A percentile compares a stretch with the other conserved stretches of the same genome.
Evolutionary conservation across 2,797 vertebrate genomes (phyloP).

Genomic region (Spinus pinus): DNA sequence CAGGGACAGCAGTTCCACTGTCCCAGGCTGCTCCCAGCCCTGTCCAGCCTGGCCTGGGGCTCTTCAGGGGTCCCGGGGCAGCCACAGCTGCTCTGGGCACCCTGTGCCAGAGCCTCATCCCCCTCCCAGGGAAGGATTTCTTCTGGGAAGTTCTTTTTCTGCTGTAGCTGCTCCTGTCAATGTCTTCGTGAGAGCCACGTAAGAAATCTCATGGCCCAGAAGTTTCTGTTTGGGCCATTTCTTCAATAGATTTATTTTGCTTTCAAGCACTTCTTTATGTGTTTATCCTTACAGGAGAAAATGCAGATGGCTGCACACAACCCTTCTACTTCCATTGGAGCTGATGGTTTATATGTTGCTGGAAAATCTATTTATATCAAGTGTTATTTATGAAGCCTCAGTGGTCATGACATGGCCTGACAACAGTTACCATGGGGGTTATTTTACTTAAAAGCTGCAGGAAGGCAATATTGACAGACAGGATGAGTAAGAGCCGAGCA

Average conservation of each 20-base stretch:
- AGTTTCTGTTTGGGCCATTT: background rate
- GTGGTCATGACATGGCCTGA: background rate
- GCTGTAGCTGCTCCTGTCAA: background rate
- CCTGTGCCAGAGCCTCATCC: background rate
- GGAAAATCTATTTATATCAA: background rate
- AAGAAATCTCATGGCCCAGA: background rate
- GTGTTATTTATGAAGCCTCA: background rate
- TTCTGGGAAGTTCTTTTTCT: background rate
- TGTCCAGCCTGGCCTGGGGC: fast-evolving
- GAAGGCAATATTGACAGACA: background rate
- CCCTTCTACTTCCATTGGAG: background rate
- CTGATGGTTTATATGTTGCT: background rate
- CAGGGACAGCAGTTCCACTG: fast-evolving
- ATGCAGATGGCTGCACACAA: background rate
- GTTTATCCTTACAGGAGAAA: background rate
- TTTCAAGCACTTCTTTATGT: background rate
- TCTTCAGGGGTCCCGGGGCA: background rate
- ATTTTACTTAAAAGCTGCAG: conserved; percentile 13
- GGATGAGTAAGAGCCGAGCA: background rate
- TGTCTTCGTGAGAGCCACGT: background rate
- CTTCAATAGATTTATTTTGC: background rate
- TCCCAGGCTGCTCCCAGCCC: background rate
- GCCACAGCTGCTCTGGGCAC: background rate
- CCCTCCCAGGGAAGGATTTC: background rate
- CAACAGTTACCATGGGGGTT: background rate